Base-by-base conservation (phyloP, 2,113 vertebrate genomes). In the Clinocottus analis region DNA sequence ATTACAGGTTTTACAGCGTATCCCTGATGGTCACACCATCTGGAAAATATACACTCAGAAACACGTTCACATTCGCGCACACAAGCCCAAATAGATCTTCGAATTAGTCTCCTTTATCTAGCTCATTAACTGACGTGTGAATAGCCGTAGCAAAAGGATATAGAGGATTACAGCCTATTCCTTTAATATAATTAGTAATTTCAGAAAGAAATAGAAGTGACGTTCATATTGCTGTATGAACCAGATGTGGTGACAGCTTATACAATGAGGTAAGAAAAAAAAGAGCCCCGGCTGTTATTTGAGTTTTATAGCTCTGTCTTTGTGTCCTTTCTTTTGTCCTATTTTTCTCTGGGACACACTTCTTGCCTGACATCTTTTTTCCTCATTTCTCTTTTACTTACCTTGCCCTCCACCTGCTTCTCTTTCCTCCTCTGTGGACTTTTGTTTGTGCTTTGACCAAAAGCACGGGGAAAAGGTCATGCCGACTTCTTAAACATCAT, bases 21-120 rank as follows among this genome's bases (percentile, higher is more conserved):
- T 58, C 80, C 77, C 77, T 65, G 72, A 66, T 91, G 84, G 75
- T 85, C 63, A n/a, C 51, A 62, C 89, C 91, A 91, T 93, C 90
- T 93, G 91, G 76, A 86, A 77, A 37, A 53, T 59, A 75, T 47
- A 63, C 33, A 45, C 75, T 29, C 74, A 64, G 71, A 86, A 78
- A 80, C 74, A 56, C 31, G 51, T 66, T 67, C 73, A 80, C 25
- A 45, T 55, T 70, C 8, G 45, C 71, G 66, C 27, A 37, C 35
- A 29, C n/a, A 25, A 47, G 59, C 49, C 66, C 64, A 73, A 29
- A 77, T 37, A 56, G n/a, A 65, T 79, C 60, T 51, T 63, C 25
- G 3, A 63, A 83, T 79, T 78, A 74, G 45, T 19, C 76, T 35
- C 37, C 35, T 74, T 87, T 84, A 87, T 89, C 77, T 35, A 29